Conservation (phyloP, 2,888 invertebrate genomes). For the Perizoma affinitatum region DNA sequence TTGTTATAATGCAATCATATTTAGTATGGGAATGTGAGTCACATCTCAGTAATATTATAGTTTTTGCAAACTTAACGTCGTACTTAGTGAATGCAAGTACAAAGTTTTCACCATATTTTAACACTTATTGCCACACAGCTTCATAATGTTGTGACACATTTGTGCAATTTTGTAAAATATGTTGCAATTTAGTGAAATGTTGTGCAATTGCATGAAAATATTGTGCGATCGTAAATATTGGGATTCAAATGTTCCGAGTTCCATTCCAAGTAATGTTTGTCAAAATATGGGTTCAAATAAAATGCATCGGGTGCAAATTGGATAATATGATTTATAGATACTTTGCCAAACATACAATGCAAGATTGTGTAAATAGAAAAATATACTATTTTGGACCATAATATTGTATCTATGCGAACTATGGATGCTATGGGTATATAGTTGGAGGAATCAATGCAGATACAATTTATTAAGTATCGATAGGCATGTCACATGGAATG, state of each 20-base stretch:
- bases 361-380: neutral
- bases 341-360: slow-evolving; percentile 10
- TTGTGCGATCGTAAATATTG: slow-evolving; percentile 40
- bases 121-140: slow-evolving; percentile 37
- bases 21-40: neutral
- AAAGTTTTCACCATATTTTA: slow-evolving; percentile 39
- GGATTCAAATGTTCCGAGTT: slow-evolving; percentile 41
- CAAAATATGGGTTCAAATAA: slow-evolving; percentile 45
- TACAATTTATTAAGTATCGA: too few relatives aligned
- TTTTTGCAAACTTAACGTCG: neutral
- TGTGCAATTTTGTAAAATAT: slow-evolving; percentile 38
- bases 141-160: slow-evolving; percentile 40
- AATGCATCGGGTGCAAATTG: slow-evolving; percentile 38
- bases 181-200: slow-evolving; percentile 29
- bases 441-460: too few relatives aligned
- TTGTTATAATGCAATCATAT: too few relatives aligned
- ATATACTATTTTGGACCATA: too few relatives aligned
- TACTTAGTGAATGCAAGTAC: neutral
- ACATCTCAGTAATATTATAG: neutral
- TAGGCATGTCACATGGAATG: too few relatives aligned
- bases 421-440: too few relatives aligned
- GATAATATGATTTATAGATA: slow-evolving; percentile 21
- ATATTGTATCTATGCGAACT: too few relatives aligned
- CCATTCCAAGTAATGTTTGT: slow-evolving; percentile 32
- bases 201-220: slow-evolving; percentile 41